Evolutionary conservation across 2,113 vertebrate genomes (phyloP).

Genomic region (Hippocampus barbouri): DNA sequence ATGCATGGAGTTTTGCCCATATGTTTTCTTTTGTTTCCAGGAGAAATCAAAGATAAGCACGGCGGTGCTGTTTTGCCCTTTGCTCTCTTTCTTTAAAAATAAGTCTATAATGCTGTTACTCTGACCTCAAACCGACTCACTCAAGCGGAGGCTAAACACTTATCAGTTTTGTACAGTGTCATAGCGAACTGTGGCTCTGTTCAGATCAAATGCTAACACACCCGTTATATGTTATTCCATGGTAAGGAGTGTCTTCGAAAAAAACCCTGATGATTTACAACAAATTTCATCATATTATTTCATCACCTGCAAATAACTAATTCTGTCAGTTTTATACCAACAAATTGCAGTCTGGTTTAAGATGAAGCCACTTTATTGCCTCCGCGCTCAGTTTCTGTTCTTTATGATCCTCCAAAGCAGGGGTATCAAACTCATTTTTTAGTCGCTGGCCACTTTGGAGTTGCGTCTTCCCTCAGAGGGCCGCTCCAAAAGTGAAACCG

Average conservation of each 20-base stretch:
- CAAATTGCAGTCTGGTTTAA: no score
- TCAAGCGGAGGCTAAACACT: background rate
- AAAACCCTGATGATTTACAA: background rate
- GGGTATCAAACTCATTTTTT: background rate
- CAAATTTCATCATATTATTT: background rate
- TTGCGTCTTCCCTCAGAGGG: no score
- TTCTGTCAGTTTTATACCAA: no score
- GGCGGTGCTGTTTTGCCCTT: conserved; percentile 43
- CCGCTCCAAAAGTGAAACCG: no score
- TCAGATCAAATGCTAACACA: background rate
- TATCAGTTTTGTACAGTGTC: background rate
- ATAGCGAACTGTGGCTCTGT: background rate
- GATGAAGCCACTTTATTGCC: no score
- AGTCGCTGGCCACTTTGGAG: background rate
- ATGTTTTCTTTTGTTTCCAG: conserved; percentile 16
- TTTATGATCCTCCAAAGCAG: background rate
- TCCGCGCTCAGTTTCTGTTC: background rate
- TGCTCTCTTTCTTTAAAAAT: conserved; percentile 56
- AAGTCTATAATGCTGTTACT: conserved; percentile 40
- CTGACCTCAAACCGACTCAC: background rate
- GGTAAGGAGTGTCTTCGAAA: background rate
- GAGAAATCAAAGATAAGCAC: conserved; percentile 43
- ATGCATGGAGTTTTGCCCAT: background rate
- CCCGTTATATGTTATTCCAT: background rate
- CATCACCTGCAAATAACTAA: no score